Evolutionary conservation across 2,888 invertebrate species (phyloP), one percentile per base, ranked within the genome.

Genomic region (Oxystoma pomonae): DNA sequence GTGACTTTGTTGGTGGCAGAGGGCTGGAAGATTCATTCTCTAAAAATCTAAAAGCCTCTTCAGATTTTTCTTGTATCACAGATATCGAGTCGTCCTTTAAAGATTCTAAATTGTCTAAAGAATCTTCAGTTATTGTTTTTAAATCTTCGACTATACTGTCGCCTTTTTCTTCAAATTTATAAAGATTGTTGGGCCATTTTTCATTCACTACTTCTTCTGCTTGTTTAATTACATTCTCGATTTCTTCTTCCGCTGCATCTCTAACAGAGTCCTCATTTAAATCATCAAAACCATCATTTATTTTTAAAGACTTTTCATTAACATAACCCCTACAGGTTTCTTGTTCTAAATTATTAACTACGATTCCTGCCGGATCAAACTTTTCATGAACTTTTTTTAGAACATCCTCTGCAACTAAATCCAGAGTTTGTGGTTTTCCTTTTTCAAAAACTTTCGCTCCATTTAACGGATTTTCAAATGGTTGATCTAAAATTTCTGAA

Each of bases 11-110:
- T 16, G 64, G 58, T 16, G 64, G 58, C 0, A 69, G n/a, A 2
- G 73, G 72, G 62, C 72, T 73, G 1, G 73, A 71, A 1, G 74
- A 72, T 70, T 81, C 80, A 55, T 79, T 76, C 68, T 81, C 80
- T 62, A 80, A 72, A 68, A 80, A 80, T 66, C 70, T 76, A 68
- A 80, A 80, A 1, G 78, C 80, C 67, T 80, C 80, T 60, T 79
- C 79, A 60, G 78, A 78, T 64, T 75, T 78, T 61, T 77, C 74
- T 68, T 77, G 77, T 17, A 76, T 74, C 35, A 72, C 71, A n/a
- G 74, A 71, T 55, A 75, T 71, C 2, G 76, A 75, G 67, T 78
- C 77, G 64, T 81, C 80, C 51, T 77, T 76, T 19, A 77, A 72
- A 65, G 76, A 76, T 50, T 76, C 76, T 55, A 76, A 69, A 63